phyloP scores from a whole-genome alignment of 2,888 invertebrate species.

The Hybos culiciformis region DNA sequence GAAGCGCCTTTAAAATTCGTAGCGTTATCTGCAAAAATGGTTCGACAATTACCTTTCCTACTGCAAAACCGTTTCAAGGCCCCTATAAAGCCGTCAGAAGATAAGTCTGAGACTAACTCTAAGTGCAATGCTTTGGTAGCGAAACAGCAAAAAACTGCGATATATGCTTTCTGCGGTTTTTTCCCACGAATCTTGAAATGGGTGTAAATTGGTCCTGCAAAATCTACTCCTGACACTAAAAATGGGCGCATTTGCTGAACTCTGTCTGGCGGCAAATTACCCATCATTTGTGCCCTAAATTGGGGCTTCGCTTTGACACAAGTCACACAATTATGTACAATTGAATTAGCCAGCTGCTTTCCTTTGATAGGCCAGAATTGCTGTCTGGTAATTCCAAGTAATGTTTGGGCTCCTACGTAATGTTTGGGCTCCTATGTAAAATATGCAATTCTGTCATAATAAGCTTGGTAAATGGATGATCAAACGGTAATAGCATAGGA shows the following conservation, averaged over 20 bases:
- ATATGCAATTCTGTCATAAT: constrained; percentile 3
- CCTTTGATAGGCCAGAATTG: constrained; percentile 17
- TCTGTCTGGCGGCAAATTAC: constrained; percentile 15
- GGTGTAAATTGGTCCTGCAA: constrained; percentile 7
- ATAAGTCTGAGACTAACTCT: constrained; percentile 10
- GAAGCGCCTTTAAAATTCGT: background rate
- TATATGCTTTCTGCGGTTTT: constrained; percentile 10
- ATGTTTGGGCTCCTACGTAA: no score
- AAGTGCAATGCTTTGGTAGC: constrained; percentile 12
- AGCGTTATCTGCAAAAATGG: no score
- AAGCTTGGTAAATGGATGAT: constrained; percentile 8
- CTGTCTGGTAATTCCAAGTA: constrained; percentile 10
- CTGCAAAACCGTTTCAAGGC: constrained; percentile 11
- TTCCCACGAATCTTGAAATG: constrained; percentile 5
- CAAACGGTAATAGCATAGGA: constrained; percentile 17
- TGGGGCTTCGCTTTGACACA: constrained; percentile 12
- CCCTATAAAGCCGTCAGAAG: constrained; percentile 12
- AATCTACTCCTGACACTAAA: constrained; percentile 9
- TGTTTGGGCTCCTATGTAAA: constrained; percentile 8
- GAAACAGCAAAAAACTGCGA: constrained; percentile 12
- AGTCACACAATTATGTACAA: constrained; percentile 12
- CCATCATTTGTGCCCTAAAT: constrained; percentile 17
- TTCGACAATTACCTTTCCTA: no score
- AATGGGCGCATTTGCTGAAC: constrained; percentile 7
- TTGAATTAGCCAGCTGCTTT: constrained; percentile 9